Conservation (phyloP, 2,797 vertebrate species). For the Ispidina lecontei region DNA sequence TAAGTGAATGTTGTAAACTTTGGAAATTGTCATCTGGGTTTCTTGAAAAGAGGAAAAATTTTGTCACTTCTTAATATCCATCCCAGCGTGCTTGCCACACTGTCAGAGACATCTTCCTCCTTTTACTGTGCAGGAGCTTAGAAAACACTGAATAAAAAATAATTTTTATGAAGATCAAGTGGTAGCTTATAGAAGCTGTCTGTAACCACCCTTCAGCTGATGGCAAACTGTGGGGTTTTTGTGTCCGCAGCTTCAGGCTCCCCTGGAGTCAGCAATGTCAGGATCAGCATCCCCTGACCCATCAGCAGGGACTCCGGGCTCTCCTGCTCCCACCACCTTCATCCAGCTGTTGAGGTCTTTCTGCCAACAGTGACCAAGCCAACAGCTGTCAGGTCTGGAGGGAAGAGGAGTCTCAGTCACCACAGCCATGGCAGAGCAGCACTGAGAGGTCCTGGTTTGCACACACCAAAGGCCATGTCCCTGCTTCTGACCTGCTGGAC, state of each 20-base stretch:
- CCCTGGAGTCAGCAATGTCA: neutral
- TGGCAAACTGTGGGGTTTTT: neutral
- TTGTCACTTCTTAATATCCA: neutral
- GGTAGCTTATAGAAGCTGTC: neutral
- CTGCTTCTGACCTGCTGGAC: neutral
- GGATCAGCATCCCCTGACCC: neutral
- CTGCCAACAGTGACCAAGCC: rapidly evolving
- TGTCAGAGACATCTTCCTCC: neutral
- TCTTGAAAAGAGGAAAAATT: neutral
- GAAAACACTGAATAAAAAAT: neutral
- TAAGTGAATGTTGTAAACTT: neutral
- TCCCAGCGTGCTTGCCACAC: neutral
- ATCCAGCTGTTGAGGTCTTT: neutral
- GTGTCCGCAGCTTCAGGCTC: neutral
- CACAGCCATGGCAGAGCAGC: rapidly evolving
- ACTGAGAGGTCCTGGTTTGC: neutral
- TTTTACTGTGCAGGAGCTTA: neutral
- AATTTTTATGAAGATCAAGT: neutral
- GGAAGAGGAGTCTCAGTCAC: rapidly evolving
- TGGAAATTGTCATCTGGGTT: neutral
- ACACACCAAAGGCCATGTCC: rapidly evolving
- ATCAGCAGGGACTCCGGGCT: neutral
- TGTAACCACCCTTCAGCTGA: neutral
- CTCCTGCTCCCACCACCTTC: neutral
- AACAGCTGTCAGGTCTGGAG: rapidly evolving